phyloP scores from a whole-genome alignment of 2,113 vertebrate genomes.

The Poecile atricapillus region DNA sequence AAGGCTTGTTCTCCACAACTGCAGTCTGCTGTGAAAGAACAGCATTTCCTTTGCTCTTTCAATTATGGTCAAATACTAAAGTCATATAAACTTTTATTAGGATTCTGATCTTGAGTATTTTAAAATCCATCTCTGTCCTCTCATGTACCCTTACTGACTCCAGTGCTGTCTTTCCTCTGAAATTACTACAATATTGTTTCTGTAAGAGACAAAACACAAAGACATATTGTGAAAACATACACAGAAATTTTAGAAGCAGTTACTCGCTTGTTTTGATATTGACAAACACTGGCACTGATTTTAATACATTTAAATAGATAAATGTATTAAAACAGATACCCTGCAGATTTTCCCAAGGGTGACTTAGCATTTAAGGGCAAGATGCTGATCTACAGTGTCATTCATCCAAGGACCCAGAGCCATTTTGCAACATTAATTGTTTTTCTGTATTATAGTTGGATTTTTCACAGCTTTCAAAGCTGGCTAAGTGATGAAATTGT shows the following conservation, averaged over 20 bases:
- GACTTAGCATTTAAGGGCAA: neutral
- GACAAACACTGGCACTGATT: neutral
- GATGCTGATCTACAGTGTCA: neutral
- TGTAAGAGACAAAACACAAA: neutral
- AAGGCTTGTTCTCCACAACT: neutral
- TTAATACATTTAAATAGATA: neutral
- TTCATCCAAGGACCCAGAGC: neutral
- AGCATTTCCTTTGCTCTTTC: neutral
- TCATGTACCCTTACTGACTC: neutral
- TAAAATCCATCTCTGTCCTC: neutral
- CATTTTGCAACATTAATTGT: conserved; percentile 9
- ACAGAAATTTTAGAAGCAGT: neutral
- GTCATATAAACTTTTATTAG: neutral
- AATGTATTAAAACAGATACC: neutral
- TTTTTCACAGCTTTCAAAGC: neutral
- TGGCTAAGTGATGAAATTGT: neutral
- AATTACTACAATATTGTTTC: neutral
- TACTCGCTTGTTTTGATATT: neutral
- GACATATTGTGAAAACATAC: neutral
- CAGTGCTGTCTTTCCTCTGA: neutral
- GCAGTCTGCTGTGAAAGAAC: neutral
- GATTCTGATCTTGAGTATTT: neutral
- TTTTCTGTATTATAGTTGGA: neutral
- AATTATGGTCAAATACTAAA: neutral
- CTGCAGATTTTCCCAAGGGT: neutral